Conservation (phyloP, 2,888 invertebrate species). For the Drosophila putrida region DNA sequence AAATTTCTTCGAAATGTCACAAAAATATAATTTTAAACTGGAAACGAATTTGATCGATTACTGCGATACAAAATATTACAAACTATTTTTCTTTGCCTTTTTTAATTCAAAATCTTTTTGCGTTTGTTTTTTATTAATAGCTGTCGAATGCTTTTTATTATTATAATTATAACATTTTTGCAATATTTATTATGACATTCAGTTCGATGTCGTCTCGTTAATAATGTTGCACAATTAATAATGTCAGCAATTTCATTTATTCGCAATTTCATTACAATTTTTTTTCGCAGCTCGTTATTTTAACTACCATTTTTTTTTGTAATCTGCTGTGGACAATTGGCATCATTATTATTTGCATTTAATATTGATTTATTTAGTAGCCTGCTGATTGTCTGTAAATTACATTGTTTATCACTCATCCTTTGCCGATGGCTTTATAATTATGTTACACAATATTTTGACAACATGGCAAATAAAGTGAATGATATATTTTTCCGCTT, state of each 20-base stretch:
- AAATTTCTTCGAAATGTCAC: not conserved
- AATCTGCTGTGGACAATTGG: constrained; percentile 2
- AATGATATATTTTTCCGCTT: not conserved
- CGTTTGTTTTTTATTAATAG: constrained; percentile 19
- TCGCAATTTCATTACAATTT: constrained; percentile 51
- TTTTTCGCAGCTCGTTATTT: constrained; percentile 44
- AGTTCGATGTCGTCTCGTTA: constrained; percentile 36
- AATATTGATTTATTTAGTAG: constrained; percentile 41
- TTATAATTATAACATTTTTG: constrained; percentile 43
- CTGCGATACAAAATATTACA: constrained; percentile 26
- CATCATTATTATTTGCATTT: constrained; percentile 41
- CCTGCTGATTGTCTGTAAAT: constrained; percentile 39
- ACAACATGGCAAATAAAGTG: not conserved
- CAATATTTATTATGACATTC: constrained; percentile 35
- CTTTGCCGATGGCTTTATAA: constrained; percentile 1
- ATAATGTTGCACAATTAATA: constrained; percentile 54
- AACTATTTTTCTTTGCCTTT: not conserved
- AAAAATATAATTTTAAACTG: constrained; percentile 11
- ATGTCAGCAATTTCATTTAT: constrained; percentile 60
- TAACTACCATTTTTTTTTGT: constrained; percentile 41
- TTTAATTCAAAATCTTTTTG: not conserved
- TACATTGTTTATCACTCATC: constrained; percentile 10
- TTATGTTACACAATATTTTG: constrained; percentile 1
- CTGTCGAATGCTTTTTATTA: constrained; percentile 30
- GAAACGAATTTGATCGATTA: constrained; percentile 10